Evolutionary conservation across 2,888 invertebrate species (phyloP).

Genomic region (Drosophila fungiperda): DNA sequence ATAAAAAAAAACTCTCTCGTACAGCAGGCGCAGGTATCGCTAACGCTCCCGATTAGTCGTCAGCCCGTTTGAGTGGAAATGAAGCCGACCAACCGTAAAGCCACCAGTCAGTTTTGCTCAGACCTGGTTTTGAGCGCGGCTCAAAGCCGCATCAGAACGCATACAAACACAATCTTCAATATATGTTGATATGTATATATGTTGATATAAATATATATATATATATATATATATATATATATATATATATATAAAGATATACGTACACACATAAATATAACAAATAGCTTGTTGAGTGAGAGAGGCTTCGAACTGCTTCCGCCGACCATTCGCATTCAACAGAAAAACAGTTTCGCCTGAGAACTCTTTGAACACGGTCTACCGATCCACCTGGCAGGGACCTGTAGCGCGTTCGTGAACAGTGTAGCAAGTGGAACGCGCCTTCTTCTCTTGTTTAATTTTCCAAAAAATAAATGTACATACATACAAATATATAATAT

Average conservation of each 20-base stretch:
- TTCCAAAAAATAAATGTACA: background rate
- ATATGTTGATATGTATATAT: background rate
- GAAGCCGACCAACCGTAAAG: slow-evolving; percentile 73
- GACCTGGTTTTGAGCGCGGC: slow-evolving; percentile 64
- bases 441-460: slow-evolving; percentile 7
- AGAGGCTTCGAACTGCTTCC: slow-evolving; percentile 57
- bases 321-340: slow-evolving; percentile 62
- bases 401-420: slow-evolving; percentile 31
- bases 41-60: slow-evolving; percentile 64
- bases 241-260: background rate
- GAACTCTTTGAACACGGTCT: slow-evolving; percentile 83
- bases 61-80: slow-evolving; percentile 63
- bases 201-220: background rate
- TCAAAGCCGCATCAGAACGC: slow-evolving; percentile 42
- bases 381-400: slow-evolving; percentile 60
- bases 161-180: slow-evolving; percentile 3
- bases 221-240: background rate
- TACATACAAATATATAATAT: background rate
- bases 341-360: slow-evolving; percentile 81
- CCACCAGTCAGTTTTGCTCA: slow-evolving; percentile 31
- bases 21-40: slow-evolving; percentile 28
- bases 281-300: slow-evolving; percentile 36
- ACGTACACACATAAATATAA: background rate
- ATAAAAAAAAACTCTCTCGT: slow-evolving; percentile 31
- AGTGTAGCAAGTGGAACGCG: slow-evolving; percentile 38